Percentiles rank a stretch among this genome's conserved stretches.
Conservation (phyloP, 2,797 vertebrate species). For the Mycteria americana region DNA sequence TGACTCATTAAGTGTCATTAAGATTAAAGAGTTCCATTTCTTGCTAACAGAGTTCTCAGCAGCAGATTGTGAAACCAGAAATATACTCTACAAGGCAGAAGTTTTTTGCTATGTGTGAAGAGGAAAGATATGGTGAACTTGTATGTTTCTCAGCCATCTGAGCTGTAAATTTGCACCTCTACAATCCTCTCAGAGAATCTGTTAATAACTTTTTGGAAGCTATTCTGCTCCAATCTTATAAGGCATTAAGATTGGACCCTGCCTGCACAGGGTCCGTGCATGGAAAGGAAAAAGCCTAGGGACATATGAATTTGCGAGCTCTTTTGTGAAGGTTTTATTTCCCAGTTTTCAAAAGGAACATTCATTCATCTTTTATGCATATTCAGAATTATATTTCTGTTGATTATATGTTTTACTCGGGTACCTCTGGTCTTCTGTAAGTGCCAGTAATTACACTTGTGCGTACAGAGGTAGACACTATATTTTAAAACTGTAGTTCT, state of each 20-base stretch:
- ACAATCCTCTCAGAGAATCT: constrained; percentile 57
- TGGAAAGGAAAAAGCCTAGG: background rate
- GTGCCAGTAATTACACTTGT: background rate
- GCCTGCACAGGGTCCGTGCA: background rate
- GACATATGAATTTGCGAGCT: background rate
- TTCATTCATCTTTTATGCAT: background rate
- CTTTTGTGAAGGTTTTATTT: background rate
- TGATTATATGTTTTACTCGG: background rate
- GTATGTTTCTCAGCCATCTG: constrained; percentile 65
- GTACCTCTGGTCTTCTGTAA: background rate
- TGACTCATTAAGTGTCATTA: constrained; percentile 68
- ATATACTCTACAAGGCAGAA: constrained; percentile 56
- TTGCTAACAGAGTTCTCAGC: constrained; percentile 62
- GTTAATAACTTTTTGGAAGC: constrained; percentile 61
- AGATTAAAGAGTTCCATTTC: constrained; percentile 61
- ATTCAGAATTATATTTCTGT: background rate
- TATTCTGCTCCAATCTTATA: background rate
- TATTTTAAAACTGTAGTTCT: background rate
- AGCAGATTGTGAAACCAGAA: constrained; percentile 71
- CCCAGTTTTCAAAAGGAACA: background rate
- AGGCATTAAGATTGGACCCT: background rate
- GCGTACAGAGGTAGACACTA: background rate
- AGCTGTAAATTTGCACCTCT: constrained; percentile 62
- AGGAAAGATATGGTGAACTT: constrained; percentile 64
- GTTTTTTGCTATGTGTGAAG: constrained; percentile 65